phyloP scores from a whole-genome alignment of 1,140 invertebrate genomes.

The Gonatopus flavifemur region DNA sequence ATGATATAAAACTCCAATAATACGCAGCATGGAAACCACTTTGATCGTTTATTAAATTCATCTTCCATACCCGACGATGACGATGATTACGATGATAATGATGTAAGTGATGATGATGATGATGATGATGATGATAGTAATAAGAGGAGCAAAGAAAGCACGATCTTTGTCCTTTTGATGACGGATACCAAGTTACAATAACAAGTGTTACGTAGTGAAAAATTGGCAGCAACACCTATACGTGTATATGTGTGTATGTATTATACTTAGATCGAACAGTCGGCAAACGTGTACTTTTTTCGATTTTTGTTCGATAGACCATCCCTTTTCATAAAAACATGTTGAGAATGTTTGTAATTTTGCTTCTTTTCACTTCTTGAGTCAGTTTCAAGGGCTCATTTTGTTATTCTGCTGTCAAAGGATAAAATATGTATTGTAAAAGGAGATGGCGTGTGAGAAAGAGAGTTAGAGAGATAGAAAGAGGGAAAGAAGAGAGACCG shows the following conservation, averaged over 20 bases:
- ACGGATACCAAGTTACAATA: not conserved
- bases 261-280: too few species aligned
- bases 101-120: not conserved
- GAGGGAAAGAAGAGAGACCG: constrained; percentile 33
- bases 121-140: too few species aligned
- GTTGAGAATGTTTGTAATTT: too few species aligned
- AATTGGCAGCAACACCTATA: not conserved
- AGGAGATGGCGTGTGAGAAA: not conserved
- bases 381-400: not conserved
- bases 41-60: not conserved
- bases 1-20: constrained; percentile 18
- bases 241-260: too few species aligned
- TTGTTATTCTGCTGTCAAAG: too few species aligned
- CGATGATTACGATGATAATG: not conserved
- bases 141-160: not conserved
- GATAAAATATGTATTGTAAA: not conserved
- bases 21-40: too few species aligned
- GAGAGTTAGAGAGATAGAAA: constrained; percentile 7
- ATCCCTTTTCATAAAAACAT: too few species aligned
- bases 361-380: not conserved
- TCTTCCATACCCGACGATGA: constrained; percentile 4
- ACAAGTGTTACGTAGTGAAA: not conserved
- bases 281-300: too few species aligned
- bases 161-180: constrained; percentile 1
- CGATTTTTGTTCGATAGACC: too few species aligned